These are phyloP conservation scores for Macroramphosus scolopax DNA, from an alignment of 2,797 vertebrate genomes.

Conservation along the genomic window DNA sequence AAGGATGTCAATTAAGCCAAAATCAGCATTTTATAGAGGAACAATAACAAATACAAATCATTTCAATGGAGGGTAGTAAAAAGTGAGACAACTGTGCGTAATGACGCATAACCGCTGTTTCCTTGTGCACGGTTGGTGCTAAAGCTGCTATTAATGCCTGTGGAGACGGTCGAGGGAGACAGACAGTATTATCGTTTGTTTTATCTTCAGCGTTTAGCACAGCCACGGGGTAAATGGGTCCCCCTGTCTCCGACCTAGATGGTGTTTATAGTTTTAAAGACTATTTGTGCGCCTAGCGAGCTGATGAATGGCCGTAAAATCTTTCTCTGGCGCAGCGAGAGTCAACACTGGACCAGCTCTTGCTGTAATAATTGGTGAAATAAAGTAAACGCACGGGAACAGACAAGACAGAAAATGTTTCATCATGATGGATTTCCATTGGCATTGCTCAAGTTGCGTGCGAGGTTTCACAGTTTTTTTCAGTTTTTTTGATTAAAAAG, in stretches of 20 bases:
- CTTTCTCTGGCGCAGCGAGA: conserved; percentile 86
- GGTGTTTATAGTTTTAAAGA: conserved; percentile 97
- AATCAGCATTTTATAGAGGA: background rate
- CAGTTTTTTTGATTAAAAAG: background rate
- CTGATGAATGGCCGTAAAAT: conserved; percentile 97
- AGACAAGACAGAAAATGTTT: conserved; percentile 81
- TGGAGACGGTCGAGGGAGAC: conserved; percentile 91
- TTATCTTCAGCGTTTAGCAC: conserved; percentile 95
- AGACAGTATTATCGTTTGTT: conserved; percentile 96
- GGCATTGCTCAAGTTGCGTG: background rate
- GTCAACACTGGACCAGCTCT: conserved; percentile 88
- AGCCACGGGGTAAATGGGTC: conserved; percentile 91
- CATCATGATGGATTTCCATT: conserved; percentile 77
- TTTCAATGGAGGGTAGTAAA: conserved; percentile 15
- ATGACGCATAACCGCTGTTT: conserved; percentile 45
- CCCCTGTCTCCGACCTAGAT: conserved; percentile 84
- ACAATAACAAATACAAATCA: conserved; percentile 26
- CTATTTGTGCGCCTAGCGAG: conserved; percentile 87
- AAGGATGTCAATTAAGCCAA: background rate
- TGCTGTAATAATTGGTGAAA: conserved; percentile 92
- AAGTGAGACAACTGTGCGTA: conserved; percentile 36
- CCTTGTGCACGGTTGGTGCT: conserved; percentile 74
- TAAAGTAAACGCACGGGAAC: conserved; percentile 85
- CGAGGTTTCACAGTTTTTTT: background rate
- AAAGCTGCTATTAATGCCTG: conserved; percentile 90